phyloP scores from a whole-genome alignment of 2,113 vertebrate genomes.

The Coturnix japonica region DNA sequence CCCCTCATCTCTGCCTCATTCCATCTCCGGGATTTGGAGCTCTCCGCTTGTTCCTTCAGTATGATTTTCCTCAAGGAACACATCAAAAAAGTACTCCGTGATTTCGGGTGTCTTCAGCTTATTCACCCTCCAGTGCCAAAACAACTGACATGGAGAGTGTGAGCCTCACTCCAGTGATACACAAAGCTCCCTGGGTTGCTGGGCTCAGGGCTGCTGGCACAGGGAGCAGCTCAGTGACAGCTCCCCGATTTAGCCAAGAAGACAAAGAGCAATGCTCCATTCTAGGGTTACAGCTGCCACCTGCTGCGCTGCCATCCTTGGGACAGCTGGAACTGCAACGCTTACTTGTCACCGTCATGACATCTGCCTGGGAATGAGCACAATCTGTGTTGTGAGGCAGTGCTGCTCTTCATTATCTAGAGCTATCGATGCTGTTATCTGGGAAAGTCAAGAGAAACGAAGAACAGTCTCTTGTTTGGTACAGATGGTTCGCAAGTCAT shows the following conservation, averaged over 20 bases:
- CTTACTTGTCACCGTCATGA: background rate
- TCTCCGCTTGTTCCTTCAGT: background rate
- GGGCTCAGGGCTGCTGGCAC: rapidly evolving
- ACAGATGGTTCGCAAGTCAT: background rate
- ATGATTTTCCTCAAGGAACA: background rate
- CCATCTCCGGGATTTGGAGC: background rate
- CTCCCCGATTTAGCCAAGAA: constrained; percentile 34
- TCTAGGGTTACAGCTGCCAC: constrained; percentile 46
- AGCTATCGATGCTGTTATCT: background rate
- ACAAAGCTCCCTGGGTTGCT: background rate
- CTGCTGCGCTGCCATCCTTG: background rate
- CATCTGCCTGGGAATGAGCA: background rate
- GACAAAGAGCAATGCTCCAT: background rate
- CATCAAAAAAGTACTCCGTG: background rate
- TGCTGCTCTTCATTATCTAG: background rate
- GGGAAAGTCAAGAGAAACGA: background rate
- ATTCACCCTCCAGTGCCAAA: background rate
- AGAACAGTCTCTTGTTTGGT: background rate
- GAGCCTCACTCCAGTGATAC: background rate
- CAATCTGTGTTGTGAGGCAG: rapidly evolving
- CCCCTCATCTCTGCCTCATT: background rate
- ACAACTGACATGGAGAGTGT: rapidly evolving
- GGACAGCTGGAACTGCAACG: background rate
- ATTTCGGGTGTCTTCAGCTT: background rate
- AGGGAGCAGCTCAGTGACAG: background rate